Evolutionary conservation across 2,797 vertebrate species (phyloP).

Genomic region (Labroides dimidiatus): DNA sequence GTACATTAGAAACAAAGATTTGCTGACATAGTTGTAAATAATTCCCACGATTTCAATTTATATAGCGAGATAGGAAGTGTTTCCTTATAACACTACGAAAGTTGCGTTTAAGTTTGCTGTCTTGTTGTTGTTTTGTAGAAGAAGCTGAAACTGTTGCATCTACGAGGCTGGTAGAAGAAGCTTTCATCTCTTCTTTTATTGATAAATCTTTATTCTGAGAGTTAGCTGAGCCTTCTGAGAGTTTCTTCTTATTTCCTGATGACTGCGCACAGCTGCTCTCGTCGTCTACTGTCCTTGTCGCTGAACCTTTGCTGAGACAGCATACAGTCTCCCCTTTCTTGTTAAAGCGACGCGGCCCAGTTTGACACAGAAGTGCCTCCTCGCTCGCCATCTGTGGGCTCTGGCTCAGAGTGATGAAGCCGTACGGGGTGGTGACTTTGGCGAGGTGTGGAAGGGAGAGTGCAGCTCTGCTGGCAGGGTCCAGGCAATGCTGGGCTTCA

Average conservation of each 20-base stretch:
- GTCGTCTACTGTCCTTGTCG: conserved; percentile 26
- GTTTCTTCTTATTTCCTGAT: conserved; percentile 29
- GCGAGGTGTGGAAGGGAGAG: conserved; percentile 85
- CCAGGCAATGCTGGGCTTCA: conserved; percentile 74
- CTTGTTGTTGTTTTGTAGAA: conserved; percentile 25
- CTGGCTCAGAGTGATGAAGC: conserved; percentile 85
- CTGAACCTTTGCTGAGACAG: conserved; percentile 20
- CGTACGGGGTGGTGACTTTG: conserved; percentile 86
- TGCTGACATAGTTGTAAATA: neutral
- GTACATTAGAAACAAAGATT: conserved; percentile 1
- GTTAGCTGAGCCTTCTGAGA: conserved; percentile 32
- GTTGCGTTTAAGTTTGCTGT: conserved; percentile 60
- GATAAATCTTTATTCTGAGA: conserved; percentile 16
- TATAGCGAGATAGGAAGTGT: conserved; percentile 61
- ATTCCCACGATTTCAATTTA: conserved; percentile 1
- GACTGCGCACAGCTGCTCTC: conserved; percentile 19
- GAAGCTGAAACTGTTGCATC: conserved; percentile 19
- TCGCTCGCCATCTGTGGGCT: conserved; percentile 87
- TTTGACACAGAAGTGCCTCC: conserved; percentile 85
- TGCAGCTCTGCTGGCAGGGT: conserved; percentile 82
- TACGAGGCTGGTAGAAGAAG: conserved; percentile 4
- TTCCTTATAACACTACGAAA: conserved; percentile 75
- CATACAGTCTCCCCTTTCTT: conserved; percentile 37
- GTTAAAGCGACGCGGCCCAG: conserved; percentile 42
- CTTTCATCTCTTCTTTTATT: conserved; percentile 8